Conservation (phyloP, 2,888 invertebrate species). For the Colostygia pectinataria region DNA sequence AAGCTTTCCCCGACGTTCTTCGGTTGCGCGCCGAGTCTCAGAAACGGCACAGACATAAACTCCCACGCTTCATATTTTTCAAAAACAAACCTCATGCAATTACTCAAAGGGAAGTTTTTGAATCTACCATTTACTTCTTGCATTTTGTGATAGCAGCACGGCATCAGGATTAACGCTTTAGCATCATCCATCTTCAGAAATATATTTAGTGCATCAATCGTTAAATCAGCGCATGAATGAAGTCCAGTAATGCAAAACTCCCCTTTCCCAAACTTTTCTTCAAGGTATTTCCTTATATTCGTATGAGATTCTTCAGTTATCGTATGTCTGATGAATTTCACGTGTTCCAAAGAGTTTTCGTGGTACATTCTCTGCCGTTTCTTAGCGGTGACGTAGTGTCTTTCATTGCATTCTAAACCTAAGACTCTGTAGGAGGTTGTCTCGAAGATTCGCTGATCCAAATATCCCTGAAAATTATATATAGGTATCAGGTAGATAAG, state of each 20-base stretch:
- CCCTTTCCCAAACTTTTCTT: conserved; percentile 59
- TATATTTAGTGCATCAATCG: conserved; percentile 85
- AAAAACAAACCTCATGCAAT: conserved; percentile 64
- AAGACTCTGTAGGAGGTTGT: conserved; percentile 84
- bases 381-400: conserved; percentile 81
- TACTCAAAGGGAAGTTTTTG: conserved; percentile 86
- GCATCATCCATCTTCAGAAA: conserved; percentile 83
- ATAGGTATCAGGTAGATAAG: too few species aligned
- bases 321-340: conserved; percentile 83
- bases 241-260: conserved; percentile 82
- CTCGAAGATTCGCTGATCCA: conserved; percentile 85
- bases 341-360: conserved; percentile 70
- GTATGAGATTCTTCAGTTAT: conserved; percentile 77
- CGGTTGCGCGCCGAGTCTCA: conserved; percentile 89
- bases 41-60: conserved; percentile 85
- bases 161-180: conserved; percentile 85
- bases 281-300: conserved; percentile 64
- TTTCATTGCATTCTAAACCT: conserved; percentile 85
- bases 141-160: conserved; percentile 92
- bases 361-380: conserved; percentile 82
- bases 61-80: conserved; percentile 51
- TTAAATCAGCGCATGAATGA: conserved; percentile 91
- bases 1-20: conserved; percentile 78
- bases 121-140: conserved; percentile 58
- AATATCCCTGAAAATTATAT: conserved; percentile 86